Evolutionary conservation across 2,113 vertebrate genomes (phyloP), one percentile per base, ranked within the genome.

Genomic region (Drymodes brunneopygia): DNA sequence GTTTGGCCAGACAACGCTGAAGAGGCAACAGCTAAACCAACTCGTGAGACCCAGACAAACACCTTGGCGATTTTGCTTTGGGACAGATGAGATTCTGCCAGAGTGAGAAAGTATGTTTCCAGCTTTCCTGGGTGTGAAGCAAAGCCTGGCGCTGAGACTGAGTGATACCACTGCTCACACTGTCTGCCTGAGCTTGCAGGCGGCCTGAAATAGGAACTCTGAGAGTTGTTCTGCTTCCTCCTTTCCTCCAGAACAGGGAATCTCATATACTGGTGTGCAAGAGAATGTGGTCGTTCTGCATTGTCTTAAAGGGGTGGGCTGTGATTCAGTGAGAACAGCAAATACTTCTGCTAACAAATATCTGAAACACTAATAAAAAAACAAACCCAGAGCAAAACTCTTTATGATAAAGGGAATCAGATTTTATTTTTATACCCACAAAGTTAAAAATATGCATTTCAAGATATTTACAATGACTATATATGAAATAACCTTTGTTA

Each of bases 381-480:
- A 48, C 22, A 48, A 19, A 45, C 18, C 44, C 15, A 36, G 28
- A 96, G 31, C 36, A 97, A 91, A 95, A 70, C 48, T 72, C 54
- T 88, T 87, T 95, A 71, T 95, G 36, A 88, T 95, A 94, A 97
- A 98, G 94, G 83, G 95, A 97, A 97, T 92, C 96, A 94, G 94
- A 97, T 96, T 97, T 95, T 98, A 91, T 97, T 98, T 98, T 97
- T 95, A 97, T 98, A 96, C 97, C 96, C 96, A 96, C 94, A 94
- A 93, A 95, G 96, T 97, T 98, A 98, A 98, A 98, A 98, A 98
- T 97, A 98, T 47, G 97, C 97, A 96, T 98, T 98, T 98, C 93
- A 98, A 98, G 98, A 98, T 98, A 98, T 98, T 98, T 98, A 98
- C 98, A 98, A 81, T 98, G 96, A 98, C 97, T 96, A 95, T 69